Conservation (phyloP, 2,888 invertebrate species). For the Pantelozetes paolii region DNA sequence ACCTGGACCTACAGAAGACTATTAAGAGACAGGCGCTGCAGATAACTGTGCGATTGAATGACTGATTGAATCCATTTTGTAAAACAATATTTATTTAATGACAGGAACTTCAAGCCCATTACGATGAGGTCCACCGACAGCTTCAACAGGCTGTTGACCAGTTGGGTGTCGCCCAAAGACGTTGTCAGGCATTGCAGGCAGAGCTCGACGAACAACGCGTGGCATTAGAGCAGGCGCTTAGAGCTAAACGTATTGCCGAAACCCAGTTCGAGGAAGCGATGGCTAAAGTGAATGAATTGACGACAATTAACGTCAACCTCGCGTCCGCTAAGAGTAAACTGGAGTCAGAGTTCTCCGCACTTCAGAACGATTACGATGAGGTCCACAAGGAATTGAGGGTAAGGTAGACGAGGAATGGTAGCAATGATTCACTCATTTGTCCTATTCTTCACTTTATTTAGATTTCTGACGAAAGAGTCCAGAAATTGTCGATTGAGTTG, state of each 20-base stretch:
- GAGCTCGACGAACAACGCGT: slow-evolving; percentile 94
- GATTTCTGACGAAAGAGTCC: slow-evolving; percentile 81
- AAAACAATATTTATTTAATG: not conserved
- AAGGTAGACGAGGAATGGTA: not conserved
- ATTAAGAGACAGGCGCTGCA: slow-evolving; percentile 95
- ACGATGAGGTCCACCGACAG: slow-evolving; percentile 94
- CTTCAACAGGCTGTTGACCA: slow-evolving; percentile 91
- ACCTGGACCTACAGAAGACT: slow-evolving; percentile 93
- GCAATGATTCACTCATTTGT: not conserved
- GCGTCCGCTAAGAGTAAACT: slow-evolving; percentile 89
- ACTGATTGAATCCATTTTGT: not conserved
- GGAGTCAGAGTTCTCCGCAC: slow-evolving; percentile 83
- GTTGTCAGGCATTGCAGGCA: slow-evolving; percentile 78
- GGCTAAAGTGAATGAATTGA: slow-evolving; percentile 88
- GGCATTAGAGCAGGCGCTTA: slow-evolving; percentile 83
- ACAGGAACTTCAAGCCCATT: slow-evolving; percentile 84
- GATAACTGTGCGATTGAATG: slow-evolving; percentile 60
- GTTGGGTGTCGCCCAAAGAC: slow-evolving; percentile 81
- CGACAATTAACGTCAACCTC: slow-evolving; percentile 89
- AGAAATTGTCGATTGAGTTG: slow-evolving; percentile 83
- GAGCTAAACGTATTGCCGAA: slow-evolving; percentile 85
- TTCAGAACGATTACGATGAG: slow-evolving; percentile 96
- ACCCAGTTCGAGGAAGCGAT: slow-evolving; percentile 82
- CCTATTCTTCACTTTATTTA: slow-evolving; percentile 47
- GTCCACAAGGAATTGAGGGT: slow-evolving; percentile 90